Conservation (phyloP, 2,888 invertebrate genomes). For the Drosophila borealis region DNA sequence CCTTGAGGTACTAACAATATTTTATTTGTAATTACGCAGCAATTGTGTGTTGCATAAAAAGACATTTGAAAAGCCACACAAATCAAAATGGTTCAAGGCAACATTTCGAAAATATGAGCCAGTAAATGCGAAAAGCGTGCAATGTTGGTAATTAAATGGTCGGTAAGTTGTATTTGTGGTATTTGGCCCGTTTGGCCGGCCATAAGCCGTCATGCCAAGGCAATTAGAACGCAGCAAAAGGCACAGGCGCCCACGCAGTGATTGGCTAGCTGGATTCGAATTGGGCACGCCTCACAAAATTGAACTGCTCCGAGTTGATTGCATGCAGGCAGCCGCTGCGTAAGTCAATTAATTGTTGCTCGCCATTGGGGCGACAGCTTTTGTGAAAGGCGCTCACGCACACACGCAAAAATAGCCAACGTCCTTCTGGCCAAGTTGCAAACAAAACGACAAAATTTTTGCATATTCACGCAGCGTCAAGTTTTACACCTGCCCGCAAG, state of each 20-base stretch:
- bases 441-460: constrained; percentile 50
- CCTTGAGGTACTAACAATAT: constrained; percentile 1
- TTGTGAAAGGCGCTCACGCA: constrained; percentile 74
- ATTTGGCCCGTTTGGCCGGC: constrained; percentile 17
- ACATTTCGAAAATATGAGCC: constrained; percentile 31
- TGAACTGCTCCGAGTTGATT: constrained; percentile 43
- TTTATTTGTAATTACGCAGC: constrained; percentile 10
- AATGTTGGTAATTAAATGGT: constrained; percentile 39
- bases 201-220: constrained; percentile 49
- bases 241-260: constrained; percentile 62
- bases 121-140: constrained; percentile 31
- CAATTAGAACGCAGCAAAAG: constrained; percentile 67
- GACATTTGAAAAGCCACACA: constrained; percentile 18
- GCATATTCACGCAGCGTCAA: constrained; percentile 58
- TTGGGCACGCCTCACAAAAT: constrained; percentile 51
- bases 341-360: constrained; percentile 75
- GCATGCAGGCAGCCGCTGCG: constrained; percentile 59
- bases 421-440: constrained; percentile 65
- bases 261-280: constrained; percentile 28
- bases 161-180: constrained; percentile 22
- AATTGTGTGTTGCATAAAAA: constrained; percentile 7
- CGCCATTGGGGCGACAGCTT: constrained; percentile 74
- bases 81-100: constrained; percentile 61
- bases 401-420: constrained; percentile 43
- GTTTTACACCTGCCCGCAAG: constrained; percentile 72